Conservation (phyloP, 2,113 vertebrate genomes). For the Melanocharis versteri region DNA sequence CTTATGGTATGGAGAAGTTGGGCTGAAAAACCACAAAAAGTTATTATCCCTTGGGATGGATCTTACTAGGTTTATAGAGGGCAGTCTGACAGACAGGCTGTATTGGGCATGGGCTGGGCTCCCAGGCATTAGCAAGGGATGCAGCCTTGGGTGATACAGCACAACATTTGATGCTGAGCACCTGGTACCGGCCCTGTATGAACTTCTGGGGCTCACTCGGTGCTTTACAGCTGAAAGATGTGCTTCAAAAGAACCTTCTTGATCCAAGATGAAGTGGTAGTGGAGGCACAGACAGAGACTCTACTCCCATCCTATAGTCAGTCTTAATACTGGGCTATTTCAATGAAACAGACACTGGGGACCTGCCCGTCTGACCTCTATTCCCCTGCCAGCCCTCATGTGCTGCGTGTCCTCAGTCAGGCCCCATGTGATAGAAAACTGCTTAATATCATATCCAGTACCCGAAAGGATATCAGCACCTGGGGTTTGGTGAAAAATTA, state of each 20-base stretch:
- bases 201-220: neutral
- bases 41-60: neutral
- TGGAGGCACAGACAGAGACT: neutral
- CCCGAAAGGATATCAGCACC: neutral
- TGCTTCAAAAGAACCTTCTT: neutral
- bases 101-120: neutral
- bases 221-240: neutral
- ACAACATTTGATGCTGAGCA: neutral
- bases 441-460: neutral
- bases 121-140: neutral
- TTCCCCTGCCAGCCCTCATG: neutral
- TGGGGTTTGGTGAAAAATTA: neutral
- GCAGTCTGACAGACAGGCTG: neutral
- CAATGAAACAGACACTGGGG: neutral
- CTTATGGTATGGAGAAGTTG: neutral
- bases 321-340: neutral
- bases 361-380: neutral
- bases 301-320: neutral
- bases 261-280: neutral
- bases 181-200: no score
- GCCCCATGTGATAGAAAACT: neutral
- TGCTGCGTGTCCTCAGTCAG: neutral
- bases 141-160: neutral
- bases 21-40: rapidly evolving
- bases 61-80: neutral